Evolutionary conservation across 2,113 vertebrate genomes (phyloP).

Genomic region (Solea solea): DNA sequence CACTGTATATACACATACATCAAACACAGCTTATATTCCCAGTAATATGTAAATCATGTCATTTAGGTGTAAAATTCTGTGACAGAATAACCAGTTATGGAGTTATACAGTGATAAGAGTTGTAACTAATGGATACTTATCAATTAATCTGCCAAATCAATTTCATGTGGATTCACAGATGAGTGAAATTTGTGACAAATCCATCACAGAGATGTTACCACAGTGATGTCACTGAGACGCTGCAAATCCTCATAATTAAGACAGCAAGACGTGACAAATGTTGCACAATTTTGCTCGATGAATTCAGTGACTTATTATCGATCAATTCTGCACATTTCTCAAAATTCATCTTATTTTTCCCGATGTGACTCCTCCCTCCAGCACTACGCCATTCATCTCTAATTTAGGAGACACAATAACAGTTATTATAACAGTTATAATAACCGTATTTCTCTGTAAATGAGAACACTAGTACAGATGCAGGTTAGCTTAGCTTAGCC

Average conservation of each 20-base stretch:
- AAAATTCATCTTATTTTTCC: background rate
- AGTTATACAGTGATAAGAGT: no score
- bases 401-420: background rate
- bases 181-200: no score
- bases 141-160: no score
- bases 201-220: no score
- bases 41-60: slow-evolving; percentile 8
- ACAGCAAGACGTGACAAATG: background rate
- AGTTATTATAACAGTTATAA: no score
- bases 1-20: slow-evolving; percentile 27
- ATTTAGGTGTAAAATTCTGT: background rate
- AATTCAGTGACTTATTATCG: background rate
- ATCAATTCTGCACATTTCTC: background rate
- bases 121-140: no score
- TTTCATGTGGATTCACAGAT: no score
- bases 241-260: background rate
- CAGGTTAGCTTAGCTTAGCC: no score
- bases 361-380: background rate
- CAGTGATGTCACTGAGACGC: background rate
- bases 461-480: no score
- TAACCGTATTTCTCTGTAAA: no score
- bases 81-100: no score
- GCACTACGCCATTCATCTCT: background rate
- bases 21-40: background rate
- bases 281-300: background rate